Base-by-base conservation (phyloP, 2,888 invertebrate species). In the Meandrusa payeni region DNA sequence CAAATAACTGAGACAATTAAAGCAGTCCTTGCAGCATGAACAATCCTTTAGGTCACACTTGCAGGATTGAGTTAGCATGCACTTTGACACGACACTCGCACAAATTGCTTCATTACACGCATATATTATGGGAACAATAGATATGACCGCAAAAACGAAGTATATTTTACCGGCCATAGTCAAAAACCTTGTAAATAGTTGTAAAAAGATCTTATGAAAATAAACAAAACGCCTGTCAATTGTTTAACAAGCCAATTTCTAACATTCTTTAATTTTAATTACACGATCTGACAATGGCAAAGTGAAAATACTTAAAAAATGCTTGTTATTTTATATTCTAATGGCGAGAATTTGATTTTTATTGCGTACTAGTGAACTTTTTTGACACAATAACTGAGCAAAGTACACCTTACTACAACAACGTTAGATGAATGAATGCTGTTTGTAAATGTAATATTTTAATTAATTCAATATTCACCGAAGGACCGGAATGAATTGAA, bases 41-140 rank as follows among this genome's bases (percentile, higher is more conserved):
- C 97, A 97, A 72, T 95, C 95, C 65, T 93, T 94, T 61, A 96
- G 88, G 73, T 98, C 97, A 80, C 98, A 98, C 76, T 97, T 97
- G 86, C 98, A 98, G 36, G 97, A 95, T 74, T 97, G 96, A 6
- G 97, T 97, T 51, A 98, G 88, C 92, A 98, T 94, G 77, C 98
- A 98, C 82, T 98, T 98, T 67, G 97, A 97, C 34, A 98, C 98
- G 40, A 97, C 94, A 65, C 97, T 96, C 11, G 96, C 98, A 85
- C 98, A 98, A 41, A 97, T 93, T 15, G 96, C 95, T 85, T 98
- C 97, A 74, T 98, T 97, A 76, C 98, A 98, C 12, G 86, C 83
- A 53, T 81, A 82, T 22, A 76, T 64, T 57, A 87, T 73, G 1
- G 83, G 80, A 45, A 81, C 67, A 36, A 76, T 58, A 55, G 77